Evolutionary conservation across 1,140 invertebrate species (phyloP), one percentile per base, ranked within the genome.

Genomic region (Drosophila bocki): DNA sequence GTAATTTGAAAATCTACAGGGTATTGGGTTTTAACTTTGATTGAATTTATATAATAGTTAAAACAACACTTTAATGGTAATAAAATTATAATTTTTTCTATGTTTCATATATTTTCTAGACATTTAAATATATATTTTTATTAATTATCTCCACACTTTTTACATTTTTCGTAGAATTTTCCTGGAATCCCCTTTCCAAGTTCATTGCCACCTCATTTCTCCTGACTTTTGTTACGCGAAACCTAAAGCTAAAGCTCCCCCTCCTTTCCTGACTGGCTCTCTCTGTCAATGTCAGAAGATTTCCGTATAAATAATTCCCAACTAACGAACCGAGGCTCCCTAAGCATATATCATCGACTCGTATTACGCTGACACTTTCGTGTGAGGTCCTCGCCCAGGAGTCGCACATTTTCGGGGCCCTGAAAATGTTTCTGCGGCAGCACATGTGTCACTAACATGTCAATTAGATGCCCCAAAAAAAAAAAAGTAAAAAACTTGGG

Each of bases 371-470:
- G 83, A 88, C 84, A 87, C 61, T 80, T 72, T 77, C 71, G 84
- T 80, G 84, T 90, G 84, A 75, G 83, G 83, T 87, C 83, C 83
- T 74, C 71, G 78, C 56, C 64, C 80, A 78, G 80, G 64, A 88
- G 84, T 62, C 68, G 82, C 59, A 54, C 53, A 13, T 70, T 70
- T 54, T 45, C 61, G 67, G 26, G 42, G 17, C 51, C 53, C 53
- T 33, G 78, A 59, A 72, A 60, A 78, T 59, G 59, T 51, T 33
- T n/a, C 47, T 71, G 75, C 76, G 44, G 45, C 84, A 88, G 84
- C 85, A 90, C 85, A 90, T 90, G 78, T 90, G 85, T 90, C 85
- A 90, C 78, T 88, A 90, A 90, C 85, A 91, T 90, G 85, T 90
- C 85, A 90, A 90, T 90, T 90, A 90, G 81, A 80, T 82, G 85